Base-by-base conservation (phyloP, 64 coral and sea anemone genomes). In the Stichodactyla helianthus region DNA sequence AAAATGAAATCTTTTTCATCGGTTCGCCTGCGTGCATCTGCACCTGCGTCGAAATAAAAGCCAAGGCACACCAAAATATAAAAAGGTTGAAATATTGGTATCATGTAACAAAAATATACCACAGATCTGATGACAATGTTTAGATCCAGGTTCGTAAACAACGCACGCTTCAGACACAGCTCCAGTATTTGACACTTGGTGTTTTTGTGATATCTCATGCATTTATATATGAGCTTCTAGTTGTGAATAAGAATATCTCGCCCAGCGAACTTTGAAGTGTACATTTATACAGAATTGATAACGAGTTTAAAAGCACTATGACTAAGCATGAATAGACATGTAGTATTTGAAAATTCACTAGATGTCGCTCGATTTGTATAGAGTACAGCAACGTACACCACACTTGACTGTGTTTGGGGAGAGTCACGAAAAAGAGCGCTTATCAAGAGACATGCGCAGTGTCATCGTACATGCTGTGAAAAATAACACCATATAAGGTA, bases 401-500 rank as follows among this genome's bases (percentile, higher is more conserved):
- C 35, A 68, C 19, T 68, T 22, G n/a, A 25, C 18, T 68, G 63
- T 58, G 55, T 15, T 58, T 15, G 55, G 55, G 63, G 17, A 6
- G n/a, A 68, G 63, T 68, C 63, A 68, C 63, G 19, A 68, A 68
- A 68, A 7, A 68, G 2, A 20, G 63, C 63, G 63, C 18, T 8
- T 11, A 58, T 15, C 55, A 58, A 9, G 7, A 7, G 19, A 68
- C 19, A 7, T 0, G 63, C 19, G 63, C 19, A 68, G 63, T 68
- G n/a, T 9, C 0, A 68, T 22, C 19, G 6, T 68, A 74, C 25
- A 14, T 6, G 11, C 20, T 2, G 22, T 25, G 5, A 31, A 74
- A 74, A 74, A 74, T 74, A 74, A 27, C 25, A 74, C 68, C 68
- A 74, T 31, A 74, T 74, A 74, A 27, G 68, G 68, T 31, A 10